Conservation (phyloP, 2,888 invertebrate species). For the Lymantria dispar region DNA sequence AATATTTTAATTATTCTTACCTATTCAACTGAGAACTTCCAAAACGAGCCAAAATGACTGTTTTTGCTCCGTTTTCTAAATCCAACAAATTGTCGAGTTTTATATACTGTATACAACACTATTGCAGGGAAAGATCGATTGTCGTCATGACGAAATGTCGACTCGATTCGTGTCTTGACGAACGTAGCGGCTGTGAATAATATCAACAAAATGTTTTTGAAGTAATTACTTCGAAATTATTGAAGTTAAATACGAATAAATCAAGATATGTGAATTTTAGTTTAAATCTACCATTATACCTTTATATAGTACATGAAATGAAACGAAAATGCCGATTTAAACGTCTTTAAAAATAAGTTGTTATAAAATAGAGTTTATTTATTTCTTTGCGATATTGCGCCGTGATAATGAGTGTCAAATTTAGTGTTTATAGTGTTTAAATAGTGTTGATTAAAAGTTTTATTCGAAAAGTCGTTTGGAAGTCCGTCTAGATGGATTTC, state of each 20-base stretch:
- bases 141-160: constrained; percentile 1
- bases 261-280: constrained; percentile 18
- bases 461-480: constrained; percentile 27
- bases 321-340: constrained; percentile 20
- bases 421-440: constrained; percentile 61
- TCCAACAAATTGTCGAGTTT: no score
- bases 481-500: constrained; percentile 47
- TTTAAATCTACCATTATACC: constrained; percentile 10
- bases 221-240: constrained; percentile 16
- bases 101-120: constrained; percentile 1
- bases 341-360: constrained; percentile 10
- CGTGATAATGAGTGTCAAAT: constrained; percentile 81
- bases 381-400: constrained; percentile 37
- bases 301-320: constrained; percentile 10
- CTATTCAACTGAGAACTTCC: no score
- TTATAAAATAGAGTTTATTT: constrained; percentile 24
- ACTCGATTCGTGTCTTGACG: neutral
- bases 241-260: constrained; percentile 19
- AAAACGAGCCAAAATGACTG: no score
- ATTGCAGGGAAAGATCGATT: constrained; percentile 7
- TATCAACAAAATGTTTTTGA: constrained; percentile 51
- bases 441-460: constrained; percentile 39
- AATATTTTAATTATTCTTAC: no score
- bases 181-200: constrained; percentile 34
- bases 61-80: no score